phyloP scores from a whole-genome alignment of 2,888 invertebrate species.

The Parnassius apollo region DNA sequence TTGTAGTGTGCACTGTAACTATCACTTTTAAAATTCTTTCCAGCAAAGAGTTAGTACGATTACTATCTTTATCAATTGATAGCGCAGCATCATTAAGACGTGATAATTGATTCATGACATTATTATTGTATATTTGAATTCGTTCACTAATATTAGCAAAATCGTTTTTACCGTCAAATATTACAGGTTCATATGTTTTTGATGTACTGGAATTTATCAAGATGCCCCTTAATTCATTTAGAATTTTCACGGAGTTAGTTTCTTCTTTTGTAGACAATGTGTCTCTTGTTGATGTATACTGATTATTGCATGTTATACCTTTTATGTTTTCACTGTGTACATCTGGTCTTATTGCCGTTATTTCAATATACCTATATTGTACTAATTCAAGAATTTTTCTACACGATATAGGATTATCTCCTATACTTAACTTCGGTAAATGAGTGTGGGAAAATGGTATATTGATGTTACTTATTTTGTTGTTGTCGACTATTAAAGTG shows the following conservation, averaged over 20 bases:
- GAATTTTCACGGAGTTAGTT: conserved; percentile 1
- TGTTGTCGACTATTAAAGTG: conserved; percentile 54
- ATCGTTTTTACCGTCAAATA: neutral
- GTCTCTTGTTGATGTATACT: neutral
- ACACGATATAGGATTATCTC: conserved; percentile 60
- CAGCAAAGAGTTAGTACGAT: conserved; percentile 3
- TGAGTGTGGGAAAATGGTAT: conserved; percentile 47
- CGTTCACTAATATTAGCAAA: neutral
- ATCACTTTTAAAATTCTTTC: conserved; percentile 9
- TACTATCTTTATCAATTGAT: neutral
- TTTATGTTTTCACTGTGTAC: conserved; percentile 43
- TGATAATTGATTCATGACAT: conserved; percentile 4
- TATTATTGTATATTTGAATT: conserved; percentile 3
- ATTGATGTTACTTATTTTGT: conserved; percentile 48
- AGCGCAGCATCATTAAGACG: conserved; percentile 2
- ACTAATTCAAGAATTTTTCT: conserved; percentile 45
- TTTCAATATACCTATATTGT: conserved; percentile 28
- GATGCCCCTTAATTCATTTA: neutral
- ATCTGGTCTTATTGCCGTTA: conserved; percentile 45
- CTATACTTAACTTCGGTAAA: conserved; percentile 54
- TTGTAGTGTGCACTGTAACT: neutral
- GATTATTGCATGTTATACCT: conserved; percentile 42
- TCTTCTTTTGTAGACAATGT: neutral
- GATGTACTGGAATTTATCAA: neutral
- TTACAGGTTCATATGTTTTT: neutral